Conservation (phyloP, 2,888 invertebrate species). For the Azorinus chamasolen region DNA sequence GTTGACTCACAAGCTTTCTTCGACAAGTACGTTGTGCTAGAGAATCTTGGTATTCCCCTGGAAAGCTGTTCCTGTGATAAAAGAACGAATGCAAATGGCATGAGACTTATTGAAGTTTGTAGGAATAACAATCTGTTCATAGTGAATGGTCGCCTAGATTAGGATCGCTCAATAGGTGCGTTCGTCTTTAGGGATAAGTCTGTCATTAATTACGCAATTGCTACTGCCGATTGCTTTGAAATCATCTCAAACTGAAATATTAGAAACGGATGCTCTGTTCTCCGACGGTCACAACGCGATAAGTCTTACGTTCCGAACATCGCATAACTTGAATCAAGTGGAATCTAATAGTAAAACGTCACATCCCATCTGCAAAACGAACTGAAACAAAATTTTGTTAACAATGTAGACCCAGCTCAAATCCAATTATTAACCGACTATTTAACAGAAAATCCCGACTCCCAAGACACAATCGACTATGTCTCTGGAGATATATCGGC, state of each 20-base stretch:
- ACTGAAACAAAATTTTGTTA: neutral
- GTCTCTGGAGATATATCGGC: neutral
- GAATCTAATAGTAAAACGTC: neutral
- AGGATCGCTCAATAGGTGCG: slow-evolving; percentile 13
- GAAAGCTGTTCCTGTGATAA: slow-evolving; percentile 13
- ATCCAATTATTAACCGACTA: neutral
- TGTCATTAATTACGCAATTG: slow-evolving; percentile 29
- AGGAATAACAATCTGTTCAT: slow-evolving; percentile 29
- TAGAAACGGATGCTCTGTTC: too few relatives aligned
- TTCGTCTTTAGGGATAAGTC: slow-evolving; percentile 21
- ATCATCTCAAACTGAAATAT: too few relatives aligned
- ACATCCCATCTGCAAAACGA: neutral
- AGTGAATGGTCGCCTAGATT: slow-evolving; percentile 17
- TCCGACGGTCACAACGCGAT: too few relatives aligned
- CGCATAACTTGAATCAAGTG: slow-evolving; percentile 24
- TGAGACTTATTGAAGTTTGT: slow-evolving; percentile 14
- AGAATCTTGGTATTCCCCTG: neutral
- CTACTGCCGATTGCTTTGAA: too few relatives aligned
- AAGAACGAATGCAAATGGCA: slow-evolving; percentile 17
- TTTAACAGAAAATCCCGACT: neutral
- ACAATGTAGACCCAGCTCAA: neutral
- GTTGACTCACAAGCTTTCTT: neutral
- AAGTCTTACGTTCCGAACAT: slow-evolving; percentile 22
- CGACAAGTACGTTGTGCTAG: slow-evolving; percentile 9
- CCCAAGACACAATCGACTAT: slow-evolving; percentile 7